phyloP scores from a whole-genome alignment of 2,888 invertebrate genomes.

The Lacanobia wlatinum region DNA sequence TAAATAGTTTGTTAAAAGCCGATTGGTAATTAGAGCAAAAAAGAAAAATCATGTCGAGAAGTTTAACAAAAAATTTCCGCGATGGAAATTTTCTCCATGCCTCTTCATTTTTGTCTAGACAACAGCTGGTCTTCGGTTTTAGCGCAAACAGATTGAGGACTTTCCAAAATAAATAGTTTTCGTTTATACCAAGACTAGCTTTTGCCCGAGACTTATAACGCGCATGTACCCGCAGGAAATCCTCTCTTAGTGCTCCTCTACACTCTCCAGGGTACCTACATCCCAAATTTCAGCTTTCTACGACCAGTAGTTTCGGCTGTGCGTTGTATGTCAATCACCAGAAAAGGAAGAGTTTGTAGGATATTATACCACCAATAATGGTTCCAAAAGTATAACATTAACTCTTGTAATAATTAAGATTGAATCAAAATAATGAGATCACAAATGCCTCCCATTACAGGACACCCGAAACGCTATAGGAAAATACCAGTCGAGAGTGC shows the following conservation, averaged over 20 bases:
- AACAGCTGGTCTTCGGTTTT: slow-evolving; percentile 15
- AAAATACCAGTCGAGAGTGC: slow-evolving; percentile 73
- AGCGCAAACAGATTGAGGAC: not conserved
- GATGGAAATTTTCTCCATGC: not conserved
- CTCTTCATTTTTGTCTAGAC: slow-evolving; percentile 14
- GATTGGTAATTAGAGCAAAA: slow-evolving; percentile 1
- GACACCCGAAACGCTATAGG: slow-evolving; percentile 69
- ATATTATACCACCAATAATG: not conserved
- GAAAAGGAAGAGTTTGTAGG: too few relatives aligned
- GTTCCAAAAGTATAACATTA: not conserved
- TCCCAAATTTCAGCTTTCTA: too few relatives aligned
- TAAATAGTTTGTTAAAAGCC: slow-evolving; percentile 12
- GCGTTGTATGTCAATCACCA: too few relatives aligned
- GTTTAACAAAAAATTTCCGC: not conserved
- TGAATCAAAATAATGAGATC: slow-evolving; percentile 3
- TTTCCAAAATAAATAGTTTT: slow-evolving; percentile 30
- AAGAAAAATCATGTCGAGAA: not conserved
- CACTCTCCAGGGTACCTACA: too few relatives aligned
- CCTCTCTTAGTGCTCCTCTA: too few relatives aligned
- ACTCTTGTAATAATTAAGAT: not conserved
- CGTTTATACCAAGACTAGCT: not conserved
- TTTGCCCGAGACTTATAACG: too few relatives aligned
- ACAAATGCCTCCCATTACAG: slow-evolving; percentile 58
- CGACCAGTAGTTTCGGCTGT: too few relatives aligned
- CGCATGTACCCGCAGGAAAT: too few relatives aligned